A percentile compares a stretch with the other conserved stretches of the same genome.
These are phyloP conservation scores for Tragelaphus scriptus DNA, from an alignment of 2,113 vertebrate species.

Conservation along the genomic window DNA sequence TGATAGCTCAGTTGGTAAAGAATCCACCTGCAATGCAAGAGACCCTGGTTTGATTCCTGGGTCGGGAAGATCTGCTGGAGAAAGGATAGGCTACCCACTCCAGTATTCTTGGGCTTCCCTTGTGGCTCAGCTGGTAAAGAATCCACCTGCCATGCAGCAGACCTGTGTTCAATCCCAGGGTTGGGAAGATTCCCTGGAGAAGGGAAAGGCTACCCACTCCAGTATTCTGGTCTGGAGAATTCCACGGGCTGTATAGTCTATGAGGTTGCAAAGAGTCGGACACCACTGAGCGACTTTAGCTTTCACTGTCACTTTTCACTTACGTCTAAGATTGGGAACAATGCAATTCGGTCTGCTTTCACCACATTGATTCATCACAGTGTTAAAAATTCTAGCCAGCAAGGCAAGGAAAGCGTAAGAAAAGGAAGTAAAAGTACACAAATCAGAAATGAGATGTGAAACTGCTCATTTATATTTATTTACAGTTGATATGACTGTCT, in stretches of 20 bases:
- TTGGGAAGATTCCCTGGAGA: not conserved
- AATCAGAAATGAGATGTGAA: not conserved
- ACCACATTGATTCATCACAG: not conserved
- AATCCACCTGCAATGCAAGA: not conserved
- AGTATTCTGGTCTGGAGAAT: not conserved
- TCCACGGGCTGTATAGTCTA: not conserved
- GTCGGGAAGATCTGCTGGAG: not conserved
- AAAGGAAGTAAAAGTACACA: not conserved
- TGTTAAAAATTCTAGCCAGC: not conserved
- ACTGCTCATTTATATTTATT: not conserved
- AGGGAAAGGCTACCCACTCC: not conserved
- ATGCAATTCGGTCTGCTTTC: not conserved
- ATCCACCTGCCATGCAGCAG: fast-evolving
- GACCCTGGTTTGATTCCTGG: not conserved
- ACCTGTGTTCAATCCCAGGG: not conserved
- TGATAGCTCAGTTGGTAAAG: not conserved
- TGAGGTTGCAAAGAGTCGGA: not conserved
- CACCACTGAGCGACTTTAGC: fast-evolving
- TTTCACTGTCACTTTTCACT: not conserved
- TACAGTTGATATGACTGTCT: not conserved
- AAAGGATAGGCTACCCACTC: not conserved
- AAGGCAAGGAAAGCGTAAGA: not conserved
- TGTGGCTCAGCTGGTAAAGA: not conserved
- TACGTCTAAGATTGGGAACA: not conserved
- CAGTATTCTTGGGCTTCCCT: not conserved